Conservation (phyloP, 2,888 invertebrate species). For the Brachyopa scutellaris region DNA sequence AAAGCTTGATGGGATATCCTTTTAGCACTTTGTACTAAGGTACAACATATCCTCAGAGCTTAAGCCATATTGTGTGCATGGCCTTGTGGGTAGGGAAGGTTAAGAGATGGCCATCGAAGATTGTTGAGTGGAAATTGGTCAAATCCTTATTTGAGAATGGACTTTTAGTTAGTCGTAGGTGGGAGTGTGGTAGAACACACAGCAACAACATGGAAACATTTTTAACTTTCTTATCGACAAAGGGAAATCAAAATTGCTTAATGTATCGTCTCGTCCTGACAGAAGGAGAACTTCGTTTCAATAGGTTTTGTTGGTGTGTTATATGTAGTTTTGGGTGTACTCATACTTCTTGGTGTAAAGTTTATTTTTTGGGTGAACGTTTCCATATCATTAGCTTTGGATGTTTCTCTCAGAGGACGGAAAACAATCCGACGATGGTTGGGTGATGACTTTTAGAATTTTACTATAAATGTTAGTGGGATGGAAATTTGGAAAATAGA, state of each 20-base stretch:
- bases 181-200: neutral
- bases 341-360: neutral
- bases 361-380: neutral
- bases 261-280: conserved; percentile 9
- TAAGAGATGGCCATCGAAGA: conserved; percentile 19
- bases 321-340: no score
- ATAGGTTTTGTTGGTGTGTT: neutral
- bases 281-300: conserved; percentile 1
- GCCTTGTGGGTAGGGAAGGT: neutral
- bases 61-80: no score
- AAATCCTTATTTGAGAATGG: conserved; percentile 32
- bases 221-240: conserved; percentile 8
- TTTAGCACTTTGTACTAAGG: conserved; percentile 12
- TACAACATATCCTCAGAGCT: no score
- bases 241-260: conserved; percentile 27
- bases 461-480: neutral
- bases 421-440: neutral
- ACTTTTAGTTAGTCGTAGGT: neutral
- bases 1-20: conserved; percentile 49
- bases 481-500: neutral
- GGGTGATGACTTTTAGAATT: neutral
- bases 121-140: conserved; percentile 41
- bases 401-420: neutral
- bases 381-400: conserved; percentile 42
- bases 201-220: neutral